Conservation (phyloP, 2,888 invertebrate genomes). For the Ormia ochracea region DNA sequence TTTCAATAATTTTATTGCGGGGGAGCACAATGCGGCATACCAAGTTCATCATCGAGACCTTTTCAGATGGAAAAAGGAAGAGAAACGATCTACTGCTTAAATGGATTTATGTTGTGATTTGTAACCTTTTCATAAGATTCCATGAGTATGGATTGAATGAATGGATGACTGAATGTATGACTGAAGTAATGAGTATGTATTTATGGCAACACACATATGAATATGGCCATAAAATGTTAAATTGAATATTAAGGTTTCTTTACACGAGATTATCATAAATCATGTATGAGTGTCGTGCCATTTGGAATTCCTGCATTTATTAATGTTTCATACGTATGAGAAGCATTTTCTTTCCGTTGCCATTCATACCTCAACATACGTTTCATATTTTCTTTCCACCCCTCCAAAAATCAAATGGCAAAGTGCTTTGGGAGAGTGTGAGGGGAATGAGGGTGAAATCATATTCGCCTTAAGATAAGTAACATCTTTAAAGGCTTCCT, state of each 20-base stretch:
- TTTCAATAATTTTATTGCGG: conserved; percentile 58
- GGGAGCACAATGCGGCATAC: background rate
- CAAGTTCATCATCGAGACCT: background rate
- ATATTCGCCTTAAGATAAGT: conserved; percentile 45
- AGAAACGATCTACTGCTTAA: conserved; percentile 47
- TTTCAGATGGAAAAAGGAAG: background rate
- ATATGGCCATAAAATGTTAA: conserved; percentile 55
- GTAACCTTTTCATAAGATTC: conserved; percentile 58
- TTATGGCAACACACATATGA: conserved; percentile 19
- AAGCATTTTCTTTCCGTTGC: conserved; percentile 13
- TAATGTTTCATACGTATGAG: conserved; percentile 36
- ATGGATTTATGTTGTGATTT: conserved; percentile 63
- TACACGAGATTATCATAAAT: conserved; percentile 63
- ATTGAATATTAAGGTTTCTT: conserved; percentile 60
- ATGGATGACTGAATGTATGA: background rate
- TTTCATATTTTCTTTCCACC: conserved; percentile 52
- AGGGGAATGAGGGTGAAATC: background rate
- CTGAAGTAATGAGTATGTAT: conserved; percentile 20
- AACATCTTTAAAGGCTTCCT: conserved; percentile 34
- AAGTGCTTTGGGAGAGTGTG: background rate
- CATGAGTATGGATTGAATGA: conserved; percentile 26
- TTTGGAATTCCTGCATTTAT: conserved; percentile 37
- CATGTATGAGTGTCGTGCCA: conserved; percentile 53
- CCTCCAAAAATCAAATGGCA: conserved; percentile 34
- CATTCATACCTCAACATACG: conserved; percentile 47